Conservation (phyloP, 2,113 vertebrate species). For the Tapirus terrestris region DNA sequence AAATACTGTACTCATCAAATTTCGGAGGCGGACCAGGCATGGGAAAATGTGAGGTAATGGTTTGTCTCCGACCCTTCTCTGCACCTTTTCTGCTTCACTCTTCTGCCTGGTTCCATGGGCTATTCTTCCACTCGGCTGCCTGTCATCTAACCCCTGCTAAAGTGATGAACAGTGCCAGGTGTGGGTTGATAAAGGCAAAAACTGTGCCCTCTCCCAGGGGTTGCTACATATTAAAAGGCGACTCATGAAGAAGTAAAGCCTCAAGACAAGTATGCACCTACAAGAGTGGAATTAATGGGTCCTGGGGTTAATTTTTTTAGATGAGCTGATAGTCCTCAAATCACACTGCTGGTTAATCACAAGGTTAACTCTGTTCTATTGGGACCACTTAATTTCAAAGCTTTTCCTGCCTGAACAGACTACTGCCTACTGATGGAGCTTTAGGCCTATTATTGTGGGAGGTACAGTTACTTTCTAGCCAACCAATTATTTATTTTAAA, state of each 20-base stretch:
- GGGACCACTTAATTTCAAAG: background rate
- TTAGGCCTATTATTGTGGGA: background rate
- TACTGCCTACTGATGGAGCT: background rate
- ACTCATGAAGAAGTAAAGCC: slow-evolving; percentile 15
- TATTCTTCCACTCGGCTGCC: background rate
- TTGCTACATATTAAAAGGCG: slow-evolving; percentile 45
- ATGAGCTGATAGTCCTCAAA: background rate
- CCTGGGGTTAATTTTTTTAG: background rate
- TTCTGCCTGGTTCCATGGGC: background rate
- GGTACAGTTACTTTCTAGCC: background rate
- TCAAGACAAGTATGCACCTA: background rate
- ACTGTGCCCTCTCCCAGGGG: background rate
- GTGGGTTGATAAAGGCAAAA: slow-evolving; percentile 47
- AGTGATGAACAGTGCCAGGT: slow-evolving; percentile 32
- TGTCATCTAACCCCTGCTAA: background rate
- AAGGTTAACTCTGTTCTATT: background rate
- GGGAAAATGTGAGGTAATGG: slow-evolving; percentile 32
- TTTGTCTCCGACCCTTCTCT: background rate
- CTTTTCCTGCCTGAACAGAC: background rate
- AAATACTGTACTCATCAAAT: slow-evolving; percentile 52
- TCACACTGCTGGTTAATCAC: background rate
- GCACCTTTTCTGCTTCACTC: background rate
- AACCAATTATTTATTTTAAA: slow-evolving; percentile 15
- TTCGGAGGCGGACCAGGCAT: background rate
- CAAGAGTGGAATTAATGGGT: background rate